Percentiles rank a stretch among this genome's conserved stretches.
These are phyloP conservation scores for Drosophila suboccidentalis DNA, from an alignment of 2,888 invertebrate genomes.

Conservation along the genomic window DNA sequence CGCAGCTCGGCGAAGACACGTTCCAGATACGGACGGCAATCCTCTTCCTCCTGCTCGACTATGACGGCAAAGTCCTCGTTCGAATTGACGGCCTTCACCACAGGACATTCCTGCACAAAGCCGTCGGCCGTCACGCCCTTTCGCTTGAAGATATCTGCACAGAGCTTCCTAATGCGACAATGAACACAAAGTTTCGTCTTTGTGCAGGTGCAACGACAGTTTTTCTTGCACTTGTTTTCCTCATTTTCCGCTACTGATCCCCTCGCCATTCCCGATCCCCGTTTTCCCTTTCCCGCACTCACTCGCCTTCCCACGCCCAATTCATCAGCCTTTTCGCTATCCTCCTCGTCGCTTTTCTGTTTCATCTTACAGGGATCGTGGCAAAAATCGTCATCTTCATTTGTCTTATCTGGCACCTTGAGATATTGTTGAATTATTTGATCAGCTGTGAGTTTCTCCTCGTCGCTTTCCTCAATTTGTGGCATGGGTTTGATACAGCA, in stretches of 20 bases:
- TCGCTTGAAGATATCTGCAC: conserved; percentile 61
- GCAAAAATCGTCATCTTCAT: conserved; percentile 27
- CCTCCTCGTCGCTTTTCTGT: neutral
- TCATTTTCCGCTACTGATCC: neutral
- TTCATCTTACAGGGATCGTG: conserved; percentile 33
- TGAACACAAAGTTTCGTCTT: conserved; percentile 70
- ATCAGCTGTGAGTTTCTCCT: conserved; percentile 69
- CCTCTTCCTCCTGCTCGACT: conserved; percentile 50
- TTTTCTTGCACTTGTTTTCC: neutral
- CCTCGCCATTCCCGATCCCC: neutral
- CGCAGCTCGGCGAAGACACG: conserved; percentile 77
- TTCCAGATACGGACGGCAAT: conserved; percentile 77
- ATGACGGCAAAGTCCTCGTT: conserved; percentile 65
- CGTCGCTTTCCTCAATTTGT: conserved; percentile 33
- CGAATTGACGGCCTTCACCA: conserved; percentile 29
- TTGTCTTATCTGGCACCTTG: conserved; percentile 19
- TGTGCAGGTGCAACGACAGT: conserved; percentile 71
- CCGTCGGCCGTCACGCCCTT: too few relatives aligned
- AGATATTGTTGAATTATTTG: conserved; percentile 74
- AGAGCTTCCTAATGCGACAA: conserved; percentile 79
- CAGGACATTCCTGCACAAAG: conserved; percentile 38
- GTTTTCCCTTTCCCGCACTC: neutral
- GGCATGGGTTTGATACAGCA: conserved; percentile 79
- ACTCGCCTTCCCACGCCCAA: rapidly evolving
- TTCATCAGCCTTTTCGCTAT: neutral